phyloP scores from a whole-genome alignment of 1,140 invertebrate genomes.

The Drosophila sucinea region DNA sequence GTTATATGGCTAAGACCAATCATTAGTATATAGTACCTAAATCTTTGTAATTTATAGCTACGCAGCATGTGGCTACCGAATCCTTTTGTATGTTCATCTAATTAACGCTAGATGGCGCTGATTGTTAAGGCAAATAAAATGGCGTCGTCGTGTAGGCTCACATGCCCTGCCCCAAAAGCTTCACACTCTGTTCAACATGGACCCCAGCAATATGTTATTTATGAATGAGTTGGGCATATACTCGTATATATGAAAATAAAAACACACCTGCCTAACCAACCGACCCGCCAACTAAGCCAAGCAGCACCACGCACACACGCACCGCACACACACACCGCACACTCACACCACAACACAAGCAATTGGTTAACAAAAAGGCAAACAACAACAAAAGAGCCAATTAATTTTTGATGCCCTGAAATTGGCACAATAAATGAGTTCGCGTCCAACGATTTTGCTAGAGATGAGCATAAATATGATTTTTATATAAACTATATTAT shows the following conservation, averaged over 20 bases:
- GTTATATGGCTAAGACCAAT: not conserved
- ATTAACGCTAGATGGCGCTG: conserved; percentile 68
- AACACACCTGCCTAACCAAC: conserved; percentile 38
- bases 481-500: too few species aligned
- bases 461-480: conserved; percentile 23
- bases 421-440: conserved; percentile 47
- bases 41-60: not conserved
- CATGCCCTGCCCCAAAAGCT: conserved; percentile 37
- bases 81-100: conserved; percentile 45
- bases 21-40: not conserved
- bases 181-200: conserved; percentile 22
- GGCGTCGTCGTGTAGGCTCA: conserved; percentile 32
- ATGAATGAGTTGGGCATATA: conserved; percentile 58
- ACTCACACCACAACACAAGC: not conserved
- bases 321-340: not conserved
- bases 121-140: conserved; percentile 58
- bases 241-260: conserved; percentile 38
- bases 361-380: conserved; percentile 10
- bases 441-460: conserved; percentile 26
- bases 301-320: conserved; percentile 8
- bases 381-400: conserved; percentile 30
- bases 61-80: conserved; percentile 14
- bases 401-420: conserved; percentile 55
- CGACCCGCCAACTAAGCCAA: conserved; percentile 23
- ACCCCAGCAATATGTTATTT: conserved; percentile 46